Evolutionary conservation across 1,140 invertebrate genomes (phyloP), one percentile per base, ranked within the genome.

Genomic region (Leptoteleia sp.): DNA sequence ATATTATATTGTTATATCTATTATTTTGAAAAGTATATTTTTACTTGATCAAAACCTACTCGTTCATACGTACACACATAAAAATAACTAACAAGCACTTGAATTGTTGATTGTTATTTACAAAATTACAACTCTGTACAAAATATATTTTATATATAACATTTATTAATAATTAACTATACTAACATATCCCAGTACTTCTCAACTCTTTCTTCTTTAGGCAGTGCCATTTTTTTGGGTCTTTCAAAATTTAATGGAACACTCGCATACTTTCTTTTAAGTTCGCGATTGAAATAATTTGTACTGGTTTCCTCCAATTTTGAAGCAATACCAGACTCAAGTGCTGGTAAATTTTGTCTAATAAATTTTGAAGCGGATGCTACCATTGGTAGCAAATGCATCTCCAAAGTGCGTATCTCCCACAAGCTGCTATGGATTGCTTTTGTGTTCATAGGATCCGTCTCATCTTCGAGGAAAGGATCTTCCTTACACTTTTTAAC

Each of bases 381-480:
- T 3, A 96, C 91, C 61, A 84, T 88, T n/a, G 94, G 94, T 71
- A 96, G 82, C n/a, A 93, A 91, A 86, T 97, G 95, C 72, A 91
- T 88, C 81, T 96, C 94, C 22, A 97, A 83, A 6, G 92, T 91
- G 48, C 93, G 91, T 15, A 98, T 91, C 90, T 99, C 97, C 97
- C 97, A 99, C 15, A 99, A 90, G 29, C 94, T 97, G 82, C 96
- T 97, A 13, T 95, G 92, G 1, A 96, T 88, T 0, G 97, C 97
- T 68, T 92, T 92, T 13, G 94, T 94, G 70, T 94, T 92, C 0
- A 91, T 80, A 1, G 96, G 95, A 90, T 97, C 94, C 2, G 90
- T 84, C 90, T 98, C 96, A 48, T 94, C 92, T 90, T 94, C 93
- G 25, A 94, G 87, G 87, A 93, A 99, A 1, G 97, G 96, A 91